Evolutionary conservation across 2,797 vertebrate genomes (phyloP), one percentile per base, ranked within the genome.

Genomic region (Hydrocynus forskahlii): DNA sequence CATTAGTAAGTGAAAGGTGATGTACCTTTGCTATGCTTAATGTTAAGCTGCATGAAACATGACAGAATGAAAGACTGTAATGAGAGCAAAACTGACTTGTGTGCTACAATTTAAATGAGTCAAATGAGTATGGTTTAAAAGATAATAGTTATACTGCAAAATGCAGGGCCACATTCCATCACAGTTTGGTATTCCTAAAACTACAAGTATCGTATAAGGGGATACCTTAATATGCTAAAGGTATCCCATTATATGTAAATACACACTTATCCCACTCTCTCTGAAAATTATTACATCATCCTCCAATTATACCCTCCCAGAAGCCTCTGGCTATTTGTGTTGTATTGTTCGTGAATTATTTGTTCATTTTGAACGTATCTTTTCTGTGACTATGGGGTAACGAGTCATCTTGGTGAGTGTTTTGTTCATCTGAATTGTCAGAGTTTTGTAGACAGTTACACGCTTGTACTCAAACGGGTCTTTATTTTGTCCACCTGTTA

Each of bases 321-420:
- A 69, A 38, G 64, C 70, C 59, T 80, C 7, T 45, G 63, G 88
- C 85, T 90, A 76, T 86, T 77, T n/a, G n/a, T n/a, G n/a, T n/a
- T n/a, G n/a, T n/a, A n/a, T n/a, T n/a, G n/a, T n/a, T n/a, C n/a
- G n/a, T n/a, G n/a, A n/a, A n/a, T n/a, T n/a, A n/a, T n/a, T n/a
- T n/a, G n/a, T n/a, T n/a, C n/a, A n/a, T n/a, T n/a, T n/a, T n/a
- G n/a, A n/a, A n/a, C n/a, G n/a, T n/a, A n/a, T n/a, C n/a, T n/a
- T n/a, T n/a, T n/a, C n/a, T n/a, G n/a, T n/a, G n/a, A n/a, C n/a
- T n/a, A n/a, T n/a, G n/a, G n/a, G n/a, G n/a, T n/a, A n/a, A n/a
- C n/a, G n/a, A n/a, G n/a, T n/a, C n/a, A n/a, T n/a, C n/a, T n/a
- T n/a, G n/a, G n/a, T n/a, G n/a, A n/a, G n/a, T n/a, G n/a, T n/a